phyloP scores from a whole-genome alignment of 2,797 vertebrate genomes.

The Xenopus petersii region DNA sequence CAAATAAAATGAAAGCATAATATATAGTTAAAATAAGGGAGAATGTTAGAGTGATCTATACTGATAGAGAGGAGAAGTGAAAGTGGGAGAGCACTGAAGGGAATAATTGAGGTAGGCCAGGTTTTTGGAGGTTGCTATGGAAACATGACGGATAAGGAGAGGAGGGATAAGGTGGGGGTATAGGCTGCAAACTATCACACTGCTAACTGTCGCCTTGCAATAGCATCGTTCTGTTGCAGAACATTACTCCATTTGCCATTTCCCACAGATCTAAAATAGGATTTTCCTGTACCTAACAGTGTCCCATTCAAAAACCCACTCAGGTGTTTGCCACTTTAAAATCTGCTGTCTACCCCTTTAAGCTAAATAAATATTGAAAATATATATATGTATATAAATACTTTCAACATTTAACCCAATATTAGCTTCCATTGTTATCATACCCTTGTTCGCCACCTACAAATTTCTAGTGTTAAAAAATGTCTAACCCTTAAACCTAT shows the following conservation, averaged over 20 bases:
- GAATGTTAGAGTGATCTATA: conserved; percentile 34
- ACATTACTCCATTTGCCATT: conserved; percentile 12
- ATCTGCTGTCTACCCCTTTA: too few species aligned
- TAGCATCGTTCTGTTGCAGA: not conserved
- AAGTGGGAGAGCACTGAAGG: conserved; percentile 29
- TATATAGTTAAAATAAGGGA: conserved; percentile 44
- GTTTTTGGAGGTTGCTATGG: conserved; percentile 70
- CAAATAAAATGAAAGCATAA: conserved; percentile 16
- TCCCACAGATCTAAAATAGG: not conserved
- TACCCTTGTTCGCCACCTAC: too few species aligned
- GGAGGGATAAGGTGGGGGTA: conserved; percentile 58
- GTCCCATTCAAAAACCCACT: too few species aligned
- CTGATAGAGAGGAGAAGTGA: conserved; percentile 29
- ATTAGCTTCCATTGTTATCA: too few species aligned
- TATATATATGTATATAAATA: too few species aligned
- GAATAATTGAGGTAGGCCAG: conserved; percentile 57
- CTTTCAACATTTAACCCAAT: too few species aligned
- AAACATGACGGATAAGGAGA: conserved; percentile 63
- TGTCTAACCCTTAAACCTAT: too few species aligned
- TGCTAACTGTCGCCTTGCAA: conserved; percentile 16
- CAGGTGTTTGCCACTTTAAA: too few species aligned
- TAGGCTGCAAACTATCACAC: conserved; percentile 33
- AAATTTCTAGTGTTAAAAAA: too few species aligned
- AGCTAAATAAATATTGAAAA: too few species aligned
- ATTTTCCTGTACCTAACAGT: too few species aligned